Conservation (phyloP, 2,113 vertebrate species). For the Melospiza georgiana region DNA sequence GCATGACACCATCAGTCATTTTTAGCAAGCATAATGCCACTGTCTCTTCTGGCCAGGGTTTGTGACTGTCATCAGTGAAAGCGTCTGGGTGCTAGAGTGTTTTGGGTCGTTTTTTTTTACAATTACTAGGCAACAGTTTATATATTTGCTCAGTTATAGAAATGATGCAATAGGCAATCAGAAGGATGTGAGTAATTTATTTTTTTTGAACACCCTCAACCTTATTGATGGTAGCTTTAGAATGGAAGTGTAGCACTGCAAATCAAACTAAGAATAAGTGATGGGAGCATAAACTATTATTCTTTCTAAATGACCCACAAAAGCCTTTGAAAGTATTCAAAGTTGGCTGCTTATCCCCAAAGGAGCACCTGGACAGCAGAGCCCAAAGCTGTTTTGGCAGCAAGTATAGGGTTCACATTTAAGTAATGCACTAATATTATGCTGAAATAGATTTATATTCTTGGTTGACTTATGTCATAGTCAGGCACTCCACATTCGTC, state of each 20-base stretch:
- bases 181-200: background rate
- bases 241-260: background rate
- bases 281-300: background rate
- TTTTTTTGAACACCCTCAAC: background rate
- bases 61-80: slow-evolving; percentile 55
- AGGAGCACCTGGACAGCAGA: background rate
- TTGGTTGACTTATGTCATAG: background rate
- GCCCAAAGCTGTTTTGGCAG: background rate
- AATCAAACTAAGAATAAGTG: background rate
- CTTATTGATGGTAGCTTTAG: background rate
- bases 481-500: background rate
- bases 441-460: background rate
- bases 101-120: background rate
- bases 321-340: background rate
- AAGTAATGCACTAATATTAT: background rate
- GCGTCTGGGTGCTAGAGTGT: slow-evolving; percentile 7
- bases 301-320: background rate
- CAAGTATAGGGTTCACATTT: background rate
- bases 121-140: slow-evolving; percentile 50
- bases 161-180: background rate
- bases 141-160: background rate
- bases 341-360: background rate
- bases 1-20: slow-evolving; percentile 73
- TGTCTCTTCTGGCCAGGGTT: slow-evolving; percentile 15
- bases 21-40: slow-evolving; percentile 17